Conservation (phyloP, 1,140 invertebrate genomes). For the Heliothis subflexa region DNA sequence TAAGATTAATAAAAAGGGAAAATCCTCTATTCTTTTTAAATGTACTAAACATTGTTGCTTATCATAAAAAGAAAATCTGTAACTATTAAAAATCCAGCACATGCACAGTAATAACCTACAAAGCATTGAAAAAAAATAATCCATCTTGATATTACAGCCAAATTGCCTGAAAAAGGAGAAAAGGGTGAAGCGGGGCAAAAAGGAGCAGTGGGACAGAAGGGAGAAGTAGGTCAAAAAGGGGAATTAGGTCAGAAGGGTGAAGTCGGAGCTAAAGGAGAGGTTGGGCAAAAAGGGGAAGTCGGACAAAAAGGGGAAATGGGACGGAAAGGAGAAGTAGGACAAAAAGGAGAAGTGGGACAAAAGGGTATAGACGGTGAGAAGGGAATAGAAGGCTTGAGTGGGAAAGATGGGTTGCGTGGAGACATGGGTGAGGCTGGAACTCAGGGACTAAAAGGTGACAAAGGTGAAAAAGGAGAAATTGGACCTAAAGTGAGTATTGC, state of each 20-base stretch:
- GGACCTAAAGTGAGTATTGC: slow-evolving; percentile 18
- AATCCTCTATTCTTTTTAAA: no score
- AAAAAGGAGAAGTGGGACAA: neutral
- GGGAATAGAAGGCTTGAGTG: neutral
- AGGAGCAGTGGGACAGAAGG: slow-evolving; percentile 57
- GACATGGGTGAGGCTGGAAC: neutral
- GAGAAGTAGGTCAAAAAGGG: slow-evolving; percentile 44
- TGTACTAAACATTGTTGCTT: no score
- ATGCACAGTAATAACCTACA: no score
- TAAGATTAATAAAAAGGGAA: no score
- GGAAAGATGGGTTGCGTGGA: no score
- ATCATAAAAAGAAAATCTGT: no score
- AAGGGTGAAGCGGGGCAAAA: slow-evolving; percentile 35
- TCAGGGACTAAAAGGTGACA: neutral
- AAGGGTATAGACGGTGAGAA: neutral
- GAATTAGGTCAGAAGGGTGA: neutral
- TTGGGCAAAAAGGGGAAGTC: neutral
- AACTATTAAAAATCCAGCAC: no score
- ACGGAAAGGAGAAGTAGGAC: neutral
- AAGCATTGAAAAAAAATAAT: no score
- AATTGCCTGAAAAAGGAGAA: slow-evolving; percentile 5
- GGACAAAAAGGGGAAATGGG: slow-evolving; percentile 30
- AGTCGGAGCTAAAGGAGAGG: neutral
- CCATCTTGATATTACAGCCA: neutral
- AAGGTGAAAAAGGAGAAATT: neutral